A percentile compares a stretch with the other conserved stretches of the same genome.
phyloP scores from a whole-genome alignment of 2,888 invertebrate species.

The Tetanocera ferruginea region DNA sequence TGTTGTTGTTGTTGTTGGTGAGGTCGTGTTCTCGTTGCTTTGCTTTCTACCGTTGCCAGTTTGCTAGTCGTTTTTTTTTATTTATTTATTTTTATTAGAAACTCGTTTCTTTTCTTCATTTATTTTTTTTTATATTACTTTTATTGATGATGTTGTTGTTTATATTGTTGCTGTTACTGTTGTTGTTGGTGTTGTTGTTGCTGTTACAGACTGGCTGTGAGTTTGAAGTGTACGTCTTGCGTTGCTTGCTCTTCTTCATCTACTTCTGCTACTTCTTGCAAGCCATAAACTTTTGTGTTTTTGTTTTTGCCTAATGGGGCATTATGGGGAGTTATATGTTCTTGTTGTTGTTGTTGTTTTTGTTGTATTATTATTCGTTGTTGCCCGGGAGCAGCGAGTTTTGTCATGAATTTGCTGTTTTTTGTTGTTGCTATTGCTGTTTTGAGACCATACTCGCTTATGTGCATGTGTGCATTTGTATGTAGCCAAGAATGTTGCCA shows the following conservation, averaged over 20 bases:
- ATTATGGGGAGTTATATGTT: conserved; percentile 9
- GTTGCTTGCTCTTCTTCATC: background rate
- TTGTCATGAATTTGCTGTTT: conserved; percentile 40
- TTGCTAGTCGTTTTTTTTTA: background rate
- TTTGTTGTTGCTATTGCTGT: conserved; percentile 34
- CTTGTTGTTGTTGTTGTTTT: conserved; percentile 3
- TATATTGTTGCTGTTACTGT: background rate
- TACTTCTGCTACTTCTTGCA: background rate
- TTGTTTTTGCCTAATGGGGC: conserved; percentile 24
- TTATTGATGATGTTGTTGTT: background rate
- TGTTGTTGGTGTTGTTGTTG: background rate
- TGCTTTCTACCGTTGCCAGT: background rate
- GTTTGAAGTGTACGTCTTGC: background rate
- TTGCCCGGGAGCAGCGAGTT: conserved; percentile 11
- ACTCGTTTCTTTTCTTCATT: conserved; percentile 14
- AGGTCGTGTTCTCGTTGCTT: conserved; percentile 19
- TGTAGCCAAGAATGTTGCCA: background rate
- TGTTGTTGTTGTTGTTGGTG: conserved; percentile 23
- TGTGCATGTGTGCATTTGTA: too few species aligned
- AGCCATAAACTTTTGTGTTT: background rate
- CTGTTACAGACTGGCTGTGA: background rate
- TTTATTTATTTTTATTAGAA: conserved; percentile 3
- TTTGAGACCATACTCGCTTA: background rate
- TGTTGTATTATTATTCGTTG: background rate
- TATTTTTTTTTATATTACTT: background rate